Base-by-base conservation (phyloP, 2,797 vertebrate species). In the Danionella dracula region DNA sequence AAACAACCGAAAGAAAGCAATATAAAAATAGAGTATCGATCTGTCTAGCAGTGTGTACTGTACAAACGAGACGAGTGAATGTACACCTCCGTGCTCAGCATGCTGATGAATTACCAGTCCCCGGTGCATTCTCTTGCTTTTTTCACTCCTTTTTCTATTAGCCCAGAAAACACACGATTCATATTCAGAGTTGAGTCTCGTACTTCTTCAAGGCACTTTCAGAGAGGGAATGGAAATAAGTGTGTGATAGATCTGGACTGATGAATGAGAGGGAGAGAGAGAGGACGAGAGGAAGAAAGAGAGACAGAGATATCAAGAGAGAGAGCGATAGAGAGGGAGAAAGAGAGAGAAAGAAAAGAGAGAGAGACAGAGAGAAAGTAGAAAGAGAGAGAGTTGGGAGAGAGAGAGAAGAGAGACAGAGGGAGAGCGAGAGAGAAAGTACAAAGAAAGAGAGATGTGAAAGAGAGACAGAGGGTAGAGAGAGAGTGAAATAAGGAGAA, bases 161-260 rank as follows among this genome's bases (percentile, higher is more conserved):
- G 16, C 41, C 42, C 13, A 1, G 23, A 50, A 38, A 67, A 59
- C 45, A 40, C 20, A 44, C 34, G 27, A 68, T 68, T 68, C 45
- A 68, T 68, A 68, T 68, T 68, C 65, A 59, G 27, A 65, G 62
- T 50, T 8, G 23, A 51, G 31, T 35, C 31, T 29, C 29, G 54
- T 53, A 54, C 50, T 54, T 10, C 32, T 20, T 34, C 62, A 45
- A 49, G 35, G 50, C 62, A 37, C 38, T 42, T 38, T 58, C 27
- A 16, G 31, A 57, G 27, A 44, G 35, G 46, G 62, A 54, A 54
- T 65, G 62, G 34, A 65, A 65, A 65, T 44, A 65, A 42, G 62
- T 35, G 50, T 65, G 62, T 54, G 62, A 65, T 65, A 54, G 49
- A 65, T 65, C 31, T 27, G 2, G 27, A 35, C 40, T 40, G 42